These are phyloP conservation scores for Brachionus angularis DNA, from an alignment of 1,140 invertebrate species.

Conservation along the genomic window DNA sequence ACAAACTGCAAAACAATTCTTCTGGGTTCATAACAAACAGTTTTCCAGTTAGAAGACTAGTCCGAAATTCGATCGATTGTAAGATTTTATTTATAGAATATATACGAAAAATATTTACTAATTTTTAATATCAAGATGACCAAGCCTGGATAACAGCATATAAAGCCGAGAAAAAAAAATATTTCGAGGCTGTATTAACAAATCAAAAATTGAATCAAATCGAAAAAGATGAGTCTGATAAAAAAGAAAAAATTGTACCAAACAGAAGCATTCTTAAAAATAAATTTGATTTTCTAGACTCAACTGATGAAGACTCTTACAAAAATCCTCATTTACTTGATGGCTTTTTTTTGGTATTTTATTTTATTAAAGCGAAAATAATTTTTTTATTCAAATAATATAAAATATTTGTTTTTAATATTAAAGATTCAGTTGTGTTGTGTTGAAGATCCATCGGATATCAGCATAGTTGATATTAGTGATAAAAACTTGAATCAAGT, in stretches of 20 bases:
- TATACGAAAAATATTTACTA: background rate
- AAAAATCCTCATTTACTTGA: constrained; percentile 49
- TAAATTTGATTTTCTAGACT: constrained; percentile 31
- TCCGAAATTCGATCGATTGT: constrained; percentile 12
- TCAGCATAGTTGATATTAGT: constrained; percentile 54
- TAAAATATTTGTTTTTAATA: background rate
- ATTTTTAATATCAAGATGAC: constrained; percentile 8
- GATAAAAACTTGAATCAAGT: constrained; percentile 51
- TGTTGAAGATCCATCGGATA: constrained; percentile 55
- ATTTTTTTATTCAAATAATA: background rate
- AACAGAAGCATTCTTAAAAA: constrained; percentile 15
- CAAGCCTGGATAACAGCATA: constrained; percentile 37
- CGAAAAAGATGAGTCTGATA: constrained; percentile 10
- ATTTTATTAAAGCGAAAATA: background rate
- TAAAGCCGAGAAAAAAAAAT: constrained; percentile 34
- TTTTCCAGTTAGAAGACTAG: constrained; percentile 20
- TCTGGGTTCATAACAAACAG: constrained; percentile 22
- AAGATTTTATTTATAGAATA: background rate
- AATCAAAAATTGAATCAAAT: constrained; percentile 16
- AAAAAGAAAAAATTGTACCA: background rate
- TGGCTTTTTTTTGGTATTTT: constrained; percentile 55
- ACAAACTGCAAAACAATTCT: constrained; percentile 13
- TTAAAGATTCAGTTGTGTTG: constrained; percentile 56
- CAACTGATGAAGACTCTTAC: constrained; percentile 48
- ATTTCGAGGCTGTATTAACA: constrained; percentile 35